Evolutionary conservation across 2,797 vertebrate genomes (phyloP).

Genomic region (Enteromius viviparus): DNA sequence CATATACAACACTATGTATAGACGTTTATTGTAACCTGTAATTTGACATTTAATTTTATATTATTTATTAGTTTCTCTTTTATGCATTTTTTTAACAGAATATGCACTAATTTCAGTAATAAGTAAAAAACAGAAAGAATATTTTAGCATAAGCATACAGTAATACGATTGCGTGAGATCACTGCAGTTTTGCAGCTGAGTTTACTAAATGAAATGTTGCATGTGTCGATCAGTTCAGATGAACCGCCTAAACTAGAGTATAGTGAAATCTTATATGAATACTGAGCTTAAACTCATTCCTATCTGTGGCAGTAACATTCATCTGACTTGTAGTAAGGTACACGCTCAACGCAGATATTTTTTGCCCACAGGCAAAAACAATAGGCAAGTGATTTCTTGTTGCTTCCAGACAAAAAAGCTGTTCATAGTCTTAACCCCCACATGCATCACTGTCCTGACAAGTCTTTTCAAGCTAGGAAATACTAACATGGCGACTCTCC

Average conservation of each 20-base stretch:
- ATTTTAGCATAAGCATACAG: background rate
- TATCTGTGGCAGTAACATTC: background rate
- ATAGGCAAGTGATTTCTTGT: slow-evolving; percentile 61
- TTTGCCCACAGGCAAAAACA: slow-evolving; percentile 54
- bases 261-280: background rate
- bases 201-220: background rate
- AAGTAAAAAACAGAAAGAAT: background rate
- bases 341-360: background rate
- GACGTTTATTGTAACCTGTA: background rate
- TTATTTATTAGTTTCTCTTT: background rate
- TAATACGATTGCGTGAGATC: background rate
- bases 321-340: background rate
- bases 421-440: slow-evolving; percentile 1
- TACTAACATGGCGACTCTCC: background rate
- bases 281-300: background rate
- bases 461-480: slow-evolving; percentile 31
- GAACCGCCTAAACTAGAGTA: background rate
- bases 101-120: background rate
- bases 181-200: background rate
- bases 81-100: background rate
- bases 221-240: background rate
- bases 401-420: slow-evolving; percentile 57
- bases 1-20: background rate
- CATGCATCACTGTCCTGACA: slow-evolving; percentile 42
- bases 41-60: background rate